These are phyloP conservation scores for Rhorus exstirpatorius DNA, from an alignment of 2,888 invertebrate species.

Conservation along the genomic window DNA sequence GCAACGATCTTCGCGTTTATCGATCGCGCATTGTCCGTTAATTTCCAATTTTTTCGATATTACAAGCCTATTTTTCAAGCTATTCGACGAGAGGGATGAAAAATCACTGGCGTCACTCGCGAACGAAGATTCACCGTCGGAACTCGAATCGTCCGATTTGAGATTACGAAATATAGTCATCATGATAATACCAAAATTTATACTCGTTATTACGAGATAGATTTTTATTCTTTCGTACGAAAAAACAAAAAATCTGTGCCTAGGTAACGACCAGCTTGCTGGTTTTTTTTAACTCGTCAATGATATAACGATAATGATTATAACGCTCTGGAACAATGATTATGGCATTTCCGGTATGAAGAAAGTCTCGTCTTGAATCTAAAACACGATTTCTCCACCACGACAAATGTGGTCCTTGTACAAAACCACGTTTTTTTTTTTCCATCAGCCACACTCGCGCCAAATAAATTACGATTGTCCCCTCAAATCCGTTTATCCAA, in stretches of 20 bases:
- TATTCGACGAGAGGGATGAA: slow-evolving; percentile 51
- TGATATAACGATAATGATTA: slow-evolving; percentile 6
- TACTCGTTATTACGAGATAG: too few relatives aligned
- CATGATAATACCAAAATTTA: background rate
- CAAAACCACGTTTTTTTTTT: background rate
- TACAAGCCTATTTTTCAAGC: slow-evolving; percentile 18
- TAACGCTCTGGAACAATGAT: slow-evolving; percentile 17
- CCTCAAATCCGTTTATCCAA: too few relatives aligned
- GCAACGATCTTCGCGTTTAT: slow-evolving; percentile 7
- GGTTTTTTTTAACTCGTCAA: background rate
- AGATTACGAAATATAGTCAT: slow-evolving; percentile 58
- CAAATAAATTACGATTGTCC: background rate
- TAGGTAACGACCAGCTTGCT: slow-evolving; percentile 11
- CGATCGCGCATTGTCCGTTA: slow-evolving; percentile 19
- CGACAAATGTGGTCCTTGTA: slow-evolving; percentile 7
- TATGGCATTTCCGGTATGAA: slow-evolving; percentile 44
- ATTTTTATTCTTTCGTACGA: background rate
- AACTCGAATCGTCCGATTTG: slow-evolving; percentile 55
- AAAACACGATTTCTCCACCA: slow-evolving; percentile 36
- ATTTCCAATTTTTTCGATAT: slow-evolving; percentile 32
- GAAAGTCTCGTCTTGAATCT: slow-evolving; percentile 22
- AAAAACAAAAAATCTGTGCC: background rate
- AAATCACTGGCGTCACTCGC: slow-evolving; percentile 54
- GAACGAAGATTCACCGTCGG: slow-evolving; percentile 60
- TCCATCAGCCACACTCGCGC: background rate